Evolutionary conservation across 2,113 vertebrate genomes (phyloP).

Genomic region (Monopterus albus): DNA sequence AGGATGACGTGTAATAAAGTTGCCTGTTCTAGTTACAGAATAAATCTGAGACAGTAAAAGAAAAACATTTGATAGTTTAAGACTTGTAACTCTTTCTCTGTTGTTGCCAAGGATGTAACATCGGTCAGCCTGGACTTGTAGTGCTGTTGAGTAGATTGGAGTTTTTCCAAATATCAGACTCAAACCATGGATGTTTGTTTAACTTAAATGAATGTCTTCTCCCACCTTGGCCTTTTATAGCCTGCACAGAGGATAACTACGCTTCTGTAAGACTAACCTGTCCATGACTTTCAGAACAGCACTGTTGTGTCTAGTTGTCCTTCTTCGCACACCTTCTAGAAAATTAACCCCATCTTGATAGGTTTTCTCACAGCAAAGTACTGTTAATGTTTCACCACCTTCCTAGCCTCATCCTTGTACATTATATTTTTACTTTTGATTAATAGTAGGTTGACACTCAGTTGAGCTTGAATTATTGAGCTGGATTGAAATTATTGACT

Average conservation of each 20-base stretch:
- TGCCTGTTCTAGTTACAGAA: not conserved
- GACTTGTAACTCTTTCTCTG: constrained; percentile 1
- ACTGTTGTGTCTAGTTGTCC: not conserved
- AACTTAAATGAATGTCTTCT: constrained; percentile 20
- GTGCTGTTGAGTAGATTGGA: constrained; percentile 27
- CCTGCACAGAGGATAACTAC: not conserved
- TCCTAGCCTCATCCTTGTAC: not conserved
- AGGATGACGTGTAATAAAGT: not conserved
- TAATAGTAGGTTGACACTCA: no score
- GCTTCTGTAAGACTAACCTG: constrained; percentile 12
- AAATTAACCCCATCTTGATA: not conserved
- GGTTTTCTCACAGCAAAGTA: not conserved
- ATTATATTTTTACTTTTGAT: not conserved
- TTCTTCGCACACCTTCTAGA: no score
- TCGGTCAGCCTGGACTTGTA: constrained; percentile 12
- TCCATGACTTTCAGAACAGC: not conserved
- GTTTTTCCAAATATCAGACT: constrained; percentile 39
- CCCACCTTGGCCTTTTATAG: constrained; percentile 11
- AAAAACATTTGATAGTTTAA: constrained; percentile 1
- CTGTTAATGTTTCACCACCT: not conserved
- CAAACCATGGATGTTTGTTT: constrained; percentile 34
- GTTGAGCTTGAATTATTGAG: no score
- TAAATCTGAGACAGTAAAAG: not conserved
- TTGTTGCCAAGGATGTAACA: constrained; percentile 19
- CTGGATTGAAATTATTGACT: no score